Conservation (phyloP, 2,888 invertebrate species). For the Tetropium fuscum region DNA sequence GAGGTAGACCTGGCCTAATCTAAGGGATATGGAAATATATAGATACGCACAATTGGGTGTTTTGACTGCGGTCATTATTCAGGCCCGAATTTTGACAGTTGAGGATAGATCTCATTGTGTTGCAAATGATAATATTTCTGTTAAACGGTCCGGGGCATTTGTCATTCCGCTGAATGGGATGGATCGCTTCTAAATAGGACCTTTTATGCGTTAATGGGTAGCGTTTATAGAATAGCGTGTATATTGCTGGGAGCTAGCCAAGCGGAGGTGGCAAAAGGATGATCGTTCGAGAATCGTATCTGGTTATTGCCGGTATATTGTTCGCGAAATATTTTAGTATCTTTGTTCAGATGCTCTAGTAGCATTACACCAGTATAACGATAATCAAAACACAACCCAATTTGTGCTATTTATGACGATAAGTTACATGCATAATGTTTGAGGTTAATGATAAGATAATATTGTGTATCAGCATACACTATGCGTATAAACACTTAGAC, state of each 20-base stretch:
- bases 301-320: too few relatives aligned
- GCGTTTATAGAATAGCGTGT: constrained; percentile 3
- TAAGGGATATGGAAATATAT: constrained; percentile 41
- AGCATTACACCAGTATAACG: too few relatives aligned
- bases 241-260: neutral
- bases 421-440: too few relatives aligned
- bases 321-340: too few relatives aligned
- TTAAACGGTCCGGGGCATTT: constrained; percentile 14
- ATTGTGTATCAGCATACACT: too few relatives aligned
- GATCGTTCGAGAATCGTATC: too few relatives aligned
- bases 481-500: too few relatives aligned
- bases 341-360: too few relatives aligned
- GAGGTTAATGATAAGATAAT: too few relatives aligned
- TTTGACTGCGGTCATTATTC: constrained; percentile 61
- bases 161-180: constrained; percentile 24
- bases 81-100: constrained; percentile 57
- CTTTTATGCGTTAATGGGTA: constrained; percentile 14
- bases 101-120: constrained; percentile 55
- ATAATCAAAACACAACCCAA: too few relatives aligned
- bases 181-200: constrained; percentile 1
- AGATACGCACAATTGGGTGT: constrained; percentile 58
- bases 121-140: constrained; percentile 11
- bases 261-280: constrained; percentile 11
- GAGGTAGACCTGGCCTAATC: constrained; percentile 40
- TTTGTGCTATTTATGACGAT: too few relatives aligned